A percentile compares a stretch with the other conserved stretches of the same genome.
phyloP scores from a whole-genome alignment of 2,797 vertebrate species.

The Macropodus opercularis region DNA sequence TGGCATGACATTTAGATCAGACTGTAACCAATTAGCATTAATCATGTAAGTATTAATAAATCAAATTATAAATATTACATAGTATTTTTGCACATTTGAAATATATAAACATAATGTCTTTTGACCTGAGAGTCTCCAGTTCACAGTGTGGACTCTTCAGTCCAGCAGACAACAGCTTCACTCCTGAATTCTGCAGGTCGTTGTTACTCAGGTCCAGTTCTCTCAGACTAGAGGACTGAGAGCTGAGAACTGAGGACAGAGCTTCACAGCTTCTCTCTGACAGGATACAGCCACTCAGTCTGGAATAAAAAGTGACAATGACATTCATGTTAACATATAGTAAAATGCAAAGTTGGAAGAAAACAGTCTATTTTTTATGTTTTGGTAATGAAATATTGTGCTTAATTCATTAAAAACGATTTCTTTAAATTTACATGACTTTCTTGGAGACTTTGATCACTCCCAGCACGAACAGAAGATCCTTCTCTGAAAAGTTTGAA shows the following conservation, averaged over 20 bases:
- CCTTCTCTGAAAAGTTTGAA: conserved; percentile 23
- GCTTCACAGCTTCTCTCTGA: conserved; percentile 23
- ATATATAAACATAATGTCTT: too few relatives aligned
- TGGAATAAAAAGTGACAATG: too few relatives aligned
- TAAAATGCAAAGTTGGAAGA: too few relatives aligned
- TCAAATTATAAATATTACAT: too few relatives aligned
- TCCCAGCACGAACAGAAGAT: conserved; percentile 31
- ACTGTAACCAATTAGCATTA: too few relatives aligned
- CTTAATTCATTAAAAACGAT: too few relatives aligned
- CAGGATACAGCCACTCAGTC: conserved; percentile 34
- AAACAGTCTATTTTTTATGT: too few relatives aligned
- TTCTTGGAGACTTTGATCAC: conserved; percentile 34
- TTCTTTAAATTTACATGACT: conserved; percentile 56
- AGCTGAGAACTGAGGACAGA: conserved; percentile 11
- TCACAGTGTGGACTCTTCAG: conserved; percentile 26
- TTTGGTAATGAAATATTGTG: too few relatives aligned
- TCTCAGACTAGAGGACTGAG: conserved; percentile 20
- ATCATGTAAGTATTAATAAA: too few relatives aligned
- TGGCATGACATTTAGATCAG: too few relatives aligned
- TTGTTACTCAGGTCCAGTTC: conserved; percentile 44
- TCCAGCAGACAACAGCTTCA: conserved; percentile 40
- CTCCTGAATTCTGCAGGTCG: conserved; percentile 30
- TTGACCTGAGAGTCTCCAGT: conserved; percentile 54
- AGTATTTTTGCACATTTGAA: too few relatives aligned
- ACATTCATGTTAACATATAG: too few relatives aligned